Evolutionary conservation across 2,888 invertebrate species (phyloP).

Genomic region (Noctua janthina): DNA sequence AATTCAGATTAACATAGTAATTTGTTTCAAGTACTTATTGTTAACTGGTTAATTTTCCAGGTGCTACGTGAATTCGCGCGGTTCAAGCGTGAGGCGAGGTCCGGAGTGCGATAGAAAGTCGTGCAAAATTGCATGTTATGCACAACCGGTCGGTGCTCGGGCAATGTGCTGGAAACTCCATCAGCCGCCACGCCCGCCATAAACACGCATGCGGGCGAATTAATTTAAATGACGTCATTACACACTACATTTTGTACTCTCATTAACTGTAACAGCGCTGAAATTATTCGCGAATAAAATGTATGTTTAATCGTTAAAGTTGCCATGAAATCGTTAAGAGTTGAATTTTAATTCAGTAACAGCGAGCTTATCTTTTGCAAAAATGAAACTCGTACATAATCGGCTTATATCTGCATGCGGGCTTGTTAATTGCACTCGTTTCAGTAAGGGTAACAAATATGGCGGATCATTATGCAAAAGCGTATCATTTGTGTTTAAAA

Average conservation of each 20-base stretch:
- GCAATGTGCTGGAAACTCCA: slow-evolving; percentile 75
- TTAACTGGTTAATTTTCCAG: slow-evolving; percentile 49
- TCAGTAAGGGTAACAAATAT: slow-evolving; percentile 42
- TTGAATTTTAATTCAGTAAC: slow-evolving; percentile 38
- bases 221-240: slow-evolving; percentile 69
- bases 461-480: slow-evolving; percentile 46
- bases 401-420: slow-evolving; percentile 58
- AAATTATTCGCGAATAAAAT: slow-evolving; percentile 44
- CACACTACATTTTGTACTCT: slow-evolving; percentile 51
- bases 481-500: slow-evolving; percentile 34
- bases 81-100: slow-evolving; percentile 39
- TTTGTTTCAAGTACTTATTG: slow-evolving; percentile 44
- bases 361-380: slow-evolving; percentile 52
- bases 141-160: slow-evolving; percentile 68
- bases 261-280: slow-evolving; percentile 27
- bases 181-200: slow-evolving; percentile 70
- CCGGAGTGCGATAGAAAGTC: slow-evolving; percentile 78
- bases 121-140: slow-evolving; percentile 80
- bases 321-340: slow-evolving; percentile 40
- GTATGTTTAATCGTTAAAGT: slow-evolving; percentile 44
- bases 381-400: slow-evolving; percentile 54
- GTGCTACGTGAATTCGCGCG: slow-evolving; percentile 47
- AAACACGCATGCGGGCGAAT: slow-evolving; percentile 72
- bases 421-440: slow-evolving; percentile 55
- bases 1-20: slow-evolving; percentile 53